Conservation (phyloP, 2,113 vertebrate genomes). For the Nanorana parkeri region DNA sequence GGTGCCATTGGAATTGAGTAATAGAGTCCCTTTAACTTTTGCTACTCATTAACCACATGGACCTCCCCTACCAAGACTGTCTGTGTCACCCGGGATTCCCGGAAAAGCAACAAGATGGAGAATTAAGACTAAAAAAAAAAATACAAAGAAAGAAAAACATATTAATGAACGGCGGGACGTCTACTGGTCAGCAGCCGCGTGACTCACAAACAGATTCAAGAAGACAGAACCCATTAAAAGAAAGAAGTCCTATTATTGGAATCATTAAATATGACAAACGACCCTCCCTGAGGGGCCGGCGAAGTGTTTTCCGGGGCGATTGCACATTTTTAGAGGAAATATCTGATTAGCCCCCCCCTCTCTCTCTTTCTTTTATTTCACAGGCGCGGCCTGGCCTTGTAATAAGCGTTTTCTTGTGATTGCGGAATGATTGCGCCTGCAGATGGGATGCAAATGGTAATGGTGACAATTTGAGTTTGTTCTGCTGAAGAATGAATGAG, state of each 20-base stretch:
- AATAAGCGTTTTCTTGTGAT: slow-evolving; percentile 23
- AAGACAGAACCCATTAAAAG: too few species aligned
- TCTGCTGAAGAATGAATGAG: not conserved
- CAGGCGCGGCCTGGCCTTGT: not conserved
- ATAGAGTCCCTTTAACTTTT: too few species aligned
- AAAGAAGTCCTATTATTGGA: not conserved
- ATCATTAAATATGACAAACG: not conserved
- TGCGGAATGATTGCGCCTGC: slow-evolving; percentile 27
- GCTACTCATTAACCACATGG: too few species aligned
- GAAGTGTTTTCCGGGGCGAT: not conserved
- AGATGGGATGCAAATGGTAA: slow-evolving; percentile 43
- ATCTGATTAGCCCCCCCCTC: not conserved
- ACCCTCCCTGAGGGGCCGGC: not conserved
- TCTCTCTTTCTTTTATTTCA: not conserved
- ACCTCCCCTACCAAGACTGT: too few species aligned
- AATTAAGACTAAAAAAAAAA: too few species aligned
- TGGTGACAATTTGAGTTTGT: not conserved
- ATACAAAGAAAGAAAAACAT: too few species aligned
- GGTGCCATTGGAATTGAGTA: too few species aligned
- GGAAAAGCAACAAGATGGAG: too few species aligned
- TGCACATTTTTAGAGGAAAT: not conserved
- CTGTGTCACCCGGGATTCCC: too few species aligned
- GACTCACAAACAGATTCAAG: too few species aligned
- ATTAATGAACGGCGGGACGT: too few species aligned
- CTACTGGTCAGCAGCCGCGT: too few species aligned